Base-by-base conservation (phyloP, 2,888 invertebrate genomes). In the Sesia bembeciformis region DNA sequence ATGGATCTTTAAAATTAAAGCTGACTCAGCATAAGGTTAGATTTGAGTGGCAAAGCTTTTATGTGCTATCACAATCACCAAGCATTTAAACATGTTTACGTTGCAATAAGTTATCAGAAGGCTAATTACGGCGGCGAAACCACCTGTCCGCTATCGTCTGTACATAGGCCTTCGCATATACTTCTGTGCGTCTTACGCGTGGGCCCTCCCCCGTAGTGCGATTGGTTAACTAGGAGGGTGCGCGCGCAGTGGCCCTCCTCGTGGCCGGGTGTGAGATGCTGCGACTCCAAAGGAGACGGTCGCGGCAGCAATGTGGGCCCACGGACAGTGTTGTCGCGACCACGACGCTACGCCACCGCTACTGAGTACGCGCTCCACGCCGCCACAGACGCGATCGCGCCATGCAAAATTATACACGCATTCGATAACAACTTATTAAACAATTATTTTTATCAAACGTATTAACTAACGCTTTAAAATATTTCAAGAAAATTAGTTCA, bases 141-240 rank as follows among this genome's bases (percentile, higher is more conserved):
- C 89, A 88, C 89, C 89, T 89, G 89, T 89, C 88, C 87, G 87
- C 84, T 85, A 67, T 71, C 70, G 83, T 83, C 84, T 83, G 89
- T 89, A 89, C 88, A 89, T 89, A 89, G 89, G 89, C 89, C 86
- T 88, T 80, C 84, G 86, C 89, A 89, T 87, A 88, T 88, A 88
- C 89, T 89, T 88, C 84, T 86, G 84, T 81, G 78, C 87, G 86
- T 89, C 89, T 89, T 89, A 86, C 78, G 82, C 81, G 81, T 68
- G 83, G 87, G 65, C 78, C 88, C 86, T 75, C 89, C 89, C 88
- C 84, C 78, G 66, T 57, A 62, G 76, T 53, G 78, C 75, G 69
- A 88, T 88, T 88, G 89, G 89, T 75, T 62, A 73, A 62, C 62
- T 72, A 64, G 64, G 66, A 59, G 62, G 60, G 62, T 87, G 89